phyloP scores from a whole-genome alignment of 1,140 invertebrate species.

The Prorops nasuta region DNA sequence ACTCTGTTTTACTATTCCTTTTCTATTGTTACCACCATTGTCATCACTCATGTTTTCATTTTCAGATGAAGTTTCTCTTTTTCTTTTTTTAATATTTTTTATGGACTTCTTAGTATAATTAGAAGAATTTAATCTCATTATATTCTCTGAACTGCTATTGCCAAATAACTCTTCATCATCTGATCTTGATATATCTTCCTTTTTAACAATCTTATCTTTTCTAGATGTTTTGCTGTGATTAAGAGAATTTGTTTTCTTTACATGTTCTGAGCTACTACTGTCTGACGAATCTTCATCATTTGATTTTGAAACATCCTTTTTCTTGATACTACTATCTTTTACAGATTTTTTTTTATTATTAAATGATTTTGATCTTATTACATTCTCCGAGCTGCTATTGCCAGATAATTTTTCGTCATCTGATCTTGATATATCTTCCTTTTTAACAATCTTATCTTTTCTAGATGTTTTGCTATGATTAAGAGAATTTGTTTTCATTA shows the following conservation, averaged over 20 bases:
- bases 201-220: not conserved
- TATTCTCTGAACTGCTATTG: not conserved
- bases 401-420: not conserved
- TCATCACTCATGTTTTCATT: not conserved
- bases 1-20: constrained; percentile 8
- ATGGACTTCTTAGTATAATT: no score
- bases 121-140: no score
- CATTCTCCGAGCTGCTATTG: not conserved
- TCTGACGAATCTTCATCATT: not conserved
- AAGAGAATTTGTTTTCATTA: not conserved
- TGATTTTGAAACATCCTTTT: not conserved
- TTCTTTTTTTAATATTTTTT: no score
- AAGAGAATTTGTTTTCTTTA: not conserved
- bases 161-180: not conserved
- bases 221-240: not conserved
- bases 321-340: not conserved
- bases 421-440: no score
- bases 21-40: not conserved
- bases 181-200: no score
- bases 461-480: not conserved
- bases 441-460: not conserved
- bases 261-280: not conserved
- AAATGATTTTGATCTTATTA: not conserved
- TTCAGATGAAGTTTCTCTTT: not conserved
- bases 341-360: not conserved